Percentiles rank a stretch among this genome's conserved stretches.
These are phyloP conservation scores for Polietes domitor DNA, from an alignment of 2,888 invertebrate species.

Conservation along the genomic window DNA sequence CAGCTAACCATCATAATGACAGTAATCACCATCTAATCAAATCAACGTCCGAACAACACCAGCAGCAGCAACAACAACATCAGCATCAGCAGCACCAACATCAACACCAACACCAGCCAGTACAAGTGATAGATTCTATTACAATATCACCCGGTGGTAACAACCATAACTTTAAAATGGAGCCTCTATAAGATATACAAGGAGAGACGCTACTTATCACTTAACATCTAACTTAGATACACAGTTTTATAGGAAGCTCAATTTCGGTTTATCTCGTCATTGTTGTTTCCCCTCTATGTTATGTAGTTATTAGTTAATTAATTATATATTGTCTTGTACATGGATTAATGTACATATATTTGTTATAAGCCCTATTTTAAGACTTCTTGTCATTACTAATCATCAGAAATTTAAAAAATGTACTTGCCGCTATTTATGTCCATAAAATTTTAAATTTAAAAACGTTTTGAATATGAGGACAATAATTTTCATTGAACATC, in stretches of 20 bases:
- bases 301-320: background rate
- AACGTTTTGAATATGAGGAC: too few species aligned
- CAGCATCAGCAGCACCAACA: constrained; percentile 62
- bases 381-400: too few species aligned
- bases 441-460: too few species aligned
- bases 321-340: too few species aligned
- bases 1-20: constrained; percentile 66
- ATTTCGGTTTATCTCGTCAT: background rate
- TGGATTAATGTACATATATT: too few species aligned
- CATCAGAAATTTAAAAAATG: too few species aligned
- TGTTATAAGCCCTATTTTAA: too few species aligned
- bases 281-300: background rate
- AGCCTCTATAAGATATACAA: constrained; percentile 76
- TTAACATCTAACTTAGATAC: background rate
- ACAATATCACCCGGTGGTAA: constrained; percentile 77
- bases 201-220: constrained; percentile 8
- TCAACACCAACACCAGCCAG: constrained; percentile 66
- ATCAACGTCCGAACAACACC: constrained; percentile 66
- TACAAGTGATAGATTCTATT: constrained; percentile 79
- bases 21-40: constrained; percentile 46
- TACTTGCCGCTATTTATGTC: too few species aligned
- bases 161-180: constrained; percentile 80
- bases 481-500: too few species aligned
- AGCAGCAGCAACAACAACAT: constrained; percentile 52
- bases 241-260: background rate